Evolutionary conservation across 2,797 vertebrate genomes (phyloP).

Genomic region (Sebastes paucispinis): DNA sequence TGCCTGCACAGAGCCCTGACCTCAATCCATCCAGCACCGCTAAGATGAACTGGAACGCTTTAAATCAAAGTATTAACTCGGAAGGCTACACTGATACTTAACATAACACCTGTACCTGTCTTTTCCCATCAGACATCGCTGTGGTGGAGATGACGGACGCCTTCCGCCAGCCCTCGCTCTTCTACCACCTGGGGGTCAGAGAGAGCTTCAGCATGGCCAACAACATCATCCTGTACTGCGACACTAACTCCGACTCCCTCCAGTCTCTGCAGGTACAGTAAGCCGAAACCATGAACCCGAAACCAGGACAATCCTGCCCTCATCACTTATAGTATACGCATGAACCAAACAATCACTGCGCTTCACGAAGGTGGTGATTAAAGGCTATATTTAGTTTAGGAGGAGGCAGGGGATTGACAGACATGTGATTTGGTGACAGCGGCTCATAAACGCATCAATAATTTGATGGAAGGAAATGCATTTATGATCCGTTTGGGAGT

Average conservation of each 20-base stretch:
- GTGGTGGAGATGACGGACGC: constrained; percentile 98
- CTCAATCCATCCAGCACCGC: not conserved
- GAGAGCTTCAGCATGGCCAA: constrained; percentile 99
- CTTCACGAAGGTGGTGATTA: constrained; percentile 26
- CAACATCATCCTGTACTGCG: constrained; percentile 98
- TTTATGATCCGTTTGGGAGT: constrained; percentile 15
- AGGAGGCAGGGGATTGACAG: constrained; percentile 5
- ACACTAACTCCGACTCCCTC: constrained; percentile 91
- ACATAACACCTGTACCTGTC: not conserved
- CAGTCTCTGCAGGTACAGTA: constrained; percentile 93
- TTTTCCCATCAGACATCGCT: constrained; percentile 87
- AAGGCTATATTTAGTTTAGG: constrained; percentile 47
- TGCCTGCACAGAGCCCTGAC: not conserved
- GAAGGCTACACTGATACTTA: not conserved
- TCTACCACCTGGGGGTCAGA: constrained; percentile 96
- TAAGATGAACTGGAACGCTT: not conserved
- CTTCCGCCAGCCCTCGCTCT: constrained; percentile 96
- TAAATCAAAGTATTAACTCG: not conserved
- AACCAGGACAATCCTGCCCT: not conserved
- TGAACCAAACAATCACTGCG: not conserved
- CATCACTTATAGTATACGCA: not conserved
- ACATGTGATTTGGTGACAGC: constrained; percentile 35
- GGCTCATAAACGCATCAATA: constrained; percentile 8
- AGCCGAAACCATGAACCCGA: not conserved
- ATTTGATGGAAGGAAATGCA: constrained; percentile 33